Evolutionary conservation across 2,888 invertebrate species (phyloP), one percentile per base, ranked within the genome.

Genomic region (Chalcis sispes): DNA sequence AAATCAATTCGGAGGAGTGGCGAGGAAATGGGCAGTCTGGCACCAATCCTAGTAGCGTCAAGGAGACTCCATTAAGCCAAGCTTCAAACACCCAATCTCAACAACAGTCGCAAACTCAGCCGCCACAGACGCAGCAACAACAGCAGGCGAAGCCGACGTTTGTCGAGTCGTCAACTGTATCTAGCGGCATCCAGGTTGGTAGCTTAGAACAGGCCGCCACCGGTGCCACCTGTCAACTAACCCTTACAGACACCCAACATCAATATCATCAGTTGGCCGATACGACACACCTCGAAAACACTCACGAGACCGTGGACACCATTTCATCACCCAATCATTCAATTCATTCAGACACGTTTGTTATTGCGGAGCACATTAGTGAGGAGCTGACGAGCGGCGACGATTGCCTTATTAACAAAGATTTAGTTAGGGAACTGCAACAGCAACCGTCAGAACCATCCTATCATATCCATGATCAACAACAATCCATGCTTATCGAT

Each of bases 121-220:
- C 86, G n/a, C 23, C 46, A 13, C 67, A 85, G 27, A 79, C 78
- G 8, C 76, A 67, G n/a, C 80, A 78, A 18, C 79, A 77, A 23
- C 79, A 85, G 36, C 67, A 71, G 42, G 27, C 64, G 27, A 75
- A 78, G 58, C 72, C 75, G 86, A 85, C 87, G 5, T 88, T 85
- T 78, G 88, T 88, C 79, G 88, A 89, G 74, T 87, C 88, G 72
- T 88, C 88, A 71, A 88, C 87, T 75, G 88, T 88, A 69, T 87
- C 88, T 77, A 89, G 87, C 81, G 88, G 88, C 83, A 88, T 88
- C 86, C 88, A 89, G 88, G 88, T 89, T 88, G 88, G 88, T 89
- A 88, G 79, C 84, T 83, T 84, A 86, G 85, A 87, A 80, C 87
- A 84, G 83, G 85, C 82, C 82, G 72, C 82, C 83, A 81, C 82